These are phyloP conservation scores for Ectropis grisescens DNA, from an alignment of 1,140 invertebrate species.

Conservation along the genomic window DNA sequence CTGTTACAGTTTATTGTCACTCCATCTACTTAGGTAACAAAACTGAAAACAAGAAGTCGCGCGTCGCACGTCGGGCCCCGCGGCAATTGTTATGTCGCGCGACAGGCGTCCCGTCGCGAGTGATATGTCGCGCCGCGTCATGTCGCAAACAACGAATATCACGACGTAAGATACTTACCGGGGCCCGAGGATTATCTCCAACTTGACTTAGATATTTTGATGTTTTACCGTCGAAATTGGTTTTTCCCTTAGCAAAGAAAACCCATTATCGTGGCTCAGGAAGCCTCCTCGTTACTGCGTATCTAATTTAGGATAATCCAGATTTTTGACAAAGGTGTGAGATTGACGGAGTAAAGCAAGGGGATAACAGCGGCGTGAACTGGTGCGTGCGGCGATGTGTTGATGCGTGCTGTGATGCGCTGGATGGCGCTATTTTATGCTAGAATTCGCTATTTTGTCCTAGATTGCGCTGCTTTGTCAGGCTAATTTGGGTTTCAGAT, in stretches of 20 bases:
- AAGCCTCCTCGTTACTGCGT: constrained; percentile 24
- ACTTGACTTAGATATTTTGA: constrained; percentile 36
- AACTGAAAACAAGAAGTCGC: too few species aligned
- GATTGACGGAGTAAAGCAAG: constrained; percentile 20
- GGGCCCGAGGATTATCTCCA: constrained; percentile 24
- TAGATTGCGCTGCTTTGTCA: too few species aligned
- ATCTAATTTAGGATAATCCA: constrained; percentile 36
- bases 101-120: too few species aligned
- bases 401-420: too few species aligned
- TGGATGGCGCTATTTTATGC: constrained; percentile 4
- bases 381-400: constrained; percentile 7
- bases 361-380: constrained; percentile 10
- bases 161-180: constrained; percentile 26
- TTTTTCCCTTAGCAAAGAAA: constrained; percentile 31
- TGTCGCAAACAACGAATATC: constrained; percentile 20
- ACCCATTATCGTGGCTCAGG: constrained; percentile 24
- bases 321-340: constrained; percentile 25
- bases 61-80: too few species aligned
- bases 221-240: constrained; percentile 34
- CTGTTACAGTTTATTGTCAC: too few species aligned
- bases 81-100: too few species aligned
- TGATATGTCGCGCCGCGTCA: too few species aligned
- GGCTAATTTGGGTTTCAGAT: too few species aligned
- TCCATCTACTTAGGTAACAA: too few species aligned
- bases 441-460: too few species aligned